phyloP scores from a whole-genome alignment of 2,113 vertebrate species.

The Austrofundulus limnaeus region DNA sequence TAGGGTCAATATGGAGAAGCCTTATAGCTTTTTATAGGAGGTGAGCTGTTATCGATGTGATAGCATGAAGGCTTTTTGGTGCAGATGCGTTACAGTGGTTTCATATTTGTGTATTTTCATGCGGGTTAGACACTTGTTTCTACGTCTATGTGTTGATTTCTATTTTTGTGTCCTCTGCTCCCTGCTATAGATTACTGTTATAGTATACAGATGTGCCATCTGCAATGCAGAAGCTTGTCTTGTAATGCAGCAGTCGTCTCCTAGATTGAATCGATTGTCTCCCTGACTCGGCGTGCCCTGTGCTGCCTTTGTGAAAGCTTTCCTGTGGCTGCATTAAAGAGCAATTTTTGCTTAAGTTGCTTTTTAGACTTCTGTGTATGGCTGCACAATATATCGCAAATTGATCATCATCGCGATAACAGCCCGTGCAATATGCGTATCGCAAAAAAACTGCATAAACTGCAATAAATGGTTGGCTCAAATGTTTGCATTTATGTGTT shows the following conservation, averaged over 20 bases:
- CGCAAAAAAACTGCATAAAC: too few relatives aligned
- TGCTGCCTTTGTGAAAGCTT: slow-evolving; percentile 42
- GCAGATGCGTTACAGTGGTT: slow-evolving; percentile 4
- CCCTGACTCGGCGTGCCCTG: slow-evolving; percentile 55
- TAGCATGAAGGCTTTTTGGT: neutral
- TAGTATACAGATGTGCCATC: slow-evolving; percentile 57
- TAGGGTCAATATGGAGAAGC: slow-evolving; percentile 34
- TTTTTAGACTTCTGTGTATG: slow-evolving; percentile 1
- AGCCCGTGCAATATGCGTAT: too few relatives aligned
- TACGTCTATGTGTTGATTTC: neutral
- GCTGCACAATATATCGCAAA: too few relatives aligned
- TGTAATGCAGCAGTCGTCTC: slow-evolving; percentile 67
- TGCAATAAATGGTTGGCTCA: too few relatives aligned
- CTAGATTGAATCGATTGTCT: slow-evolving; percentile 62
- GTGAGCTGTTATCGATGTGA: slow-evolving; percentile 6
- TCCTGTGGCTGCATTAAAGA: slow-evolving; percentile 41
- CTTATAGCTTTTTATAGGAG: slow-evolving; percentile 20
- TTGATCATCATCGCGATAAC: too few relatives aligned
- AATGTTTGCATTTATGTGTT: too few relatives aligned
- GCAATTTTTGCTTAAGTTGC: slow-evolving; percentile 6
- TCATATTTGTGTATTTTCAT: neutral
- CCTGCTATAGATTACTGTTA: slow-evolving; percentile 53
- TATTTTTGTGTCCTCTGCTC: slow-evolving; percentile 22
- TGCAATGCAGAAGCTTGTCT: slow-evolving; percentile 71
- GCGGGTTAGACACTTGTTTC: neutral